These are phyloP conservation scores for Argyrosomus regius DNA, from an alignment of 2,797 vertebrate genomes.

Conservation along the genomic window DNA sequence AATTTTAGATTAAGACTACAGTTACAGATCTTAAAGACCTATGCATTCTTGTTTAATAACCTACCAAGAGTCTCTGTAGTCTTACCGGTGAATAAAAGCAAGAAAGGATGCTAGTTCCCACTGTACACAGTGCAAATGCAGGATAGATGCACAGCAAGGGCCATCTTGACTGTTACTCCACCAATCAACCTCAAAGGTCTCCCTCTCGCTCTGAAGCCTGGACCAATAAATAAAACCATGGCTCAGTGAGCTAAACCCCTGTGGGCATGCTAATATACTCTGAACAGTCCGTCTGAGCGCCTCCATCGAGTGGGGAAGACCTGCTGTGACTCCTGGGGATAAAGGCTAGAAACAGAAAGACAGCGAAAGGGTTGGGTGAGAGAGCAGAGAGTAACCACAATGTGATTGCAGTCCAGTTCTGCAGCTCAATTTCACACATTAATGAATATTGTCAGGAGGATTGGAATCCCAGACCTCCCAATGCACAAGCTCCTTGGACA, in stretches of 20 bases:
- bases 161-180: conserved; percentile 9
- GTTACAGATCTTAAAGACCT: background rate
- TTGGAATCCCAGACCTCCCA: conserved; percentile 25
- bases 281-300: conserved; percentile 16
- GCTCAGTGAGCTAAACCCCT: conserved; percentile 29
- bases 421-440: conserved; percentile 62
- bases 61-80: background rate
- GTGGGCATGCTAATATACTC: conserved; percentile 41
- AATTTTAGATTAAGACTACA: too few relatives aligned
- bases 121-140: background rate
- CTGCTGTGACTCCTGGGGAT: conserved; percentile 36
- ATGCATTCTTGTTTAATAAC: background rate
- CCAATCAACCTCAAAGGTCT: conserved; percentile 28
- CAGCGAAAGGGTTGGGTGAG: background rate
- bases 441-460: conserved; percentile 52
- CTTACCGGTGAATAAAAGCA: background rate
- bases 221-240: conserved; percentile 40
- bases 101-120: background rate
- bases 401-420: conserved; percentile 40
- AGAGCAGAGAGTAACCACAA: conserved; percentile 19
- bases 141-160: background rate
- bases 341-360: conserved; percentile 20
- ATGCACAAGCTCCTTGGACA: conserved; percentile 1
- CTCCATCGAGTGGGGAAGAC: conserved; percentile 28
- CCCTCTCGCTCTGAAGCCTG: conserved; percentile 10